Conservation (phyloP, 1,140 invertebrate species). For the Drosophila elegans region DNA sequence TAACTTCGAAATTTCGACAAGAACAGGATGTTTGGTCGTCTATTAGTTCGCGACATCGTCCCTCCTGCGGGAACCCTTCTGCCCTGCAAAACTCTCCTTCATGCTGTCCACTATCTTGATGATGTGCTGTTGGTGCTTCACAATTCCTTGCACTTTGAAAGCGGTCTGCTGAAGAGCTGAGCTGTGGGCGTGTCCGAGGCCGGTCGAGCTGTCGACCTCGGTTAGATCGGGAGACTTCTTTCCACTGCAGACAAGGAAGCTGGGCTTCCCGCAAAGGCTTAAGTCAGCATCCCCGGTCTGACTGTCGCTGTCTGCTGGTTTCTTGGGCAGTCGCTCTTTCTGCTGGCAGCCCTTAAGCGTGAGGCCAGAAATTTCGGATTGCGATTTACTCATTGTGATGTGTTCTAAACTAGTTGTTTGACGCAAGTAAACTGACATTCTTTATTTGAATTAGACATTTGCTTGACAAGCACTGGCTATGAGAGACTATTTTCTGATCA, state of each 20-base stretch:
- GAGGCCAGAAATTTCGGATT: neutral
- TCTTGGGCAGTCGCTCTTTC: neutral
- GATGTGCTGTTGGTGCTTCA: constrained; percentile 10
- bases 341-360: neutral
- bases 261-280: constrained; percentile 12
- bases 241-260: constrained; percentile 4
- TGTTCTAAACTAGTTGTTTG: neutral
- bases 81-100: neutral
- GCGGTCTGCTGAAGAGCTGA: neutral
- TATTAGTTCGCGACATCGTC: neutral
- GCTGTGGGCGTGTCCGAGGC: neutral
- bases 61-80: neutral
- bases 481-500: constrained; percentile 4
- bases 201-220: constrained; percentile 2
- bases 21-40: no score
- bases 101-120: neutral
- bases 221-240: neutral
- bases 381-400: neutral
- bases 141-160: neutral
- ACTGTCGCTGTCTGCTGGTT: neutral
- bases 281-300: neutral
- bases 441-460: neutral
- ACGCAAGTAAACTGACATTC: neutral
- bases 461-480: constrained; percentile 1
- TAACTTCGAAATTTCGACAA: neutral